Evolutionary conservation across 2,113 vertebrate species (phyloP).

Genomic region (Butorides virescens): DNA sequence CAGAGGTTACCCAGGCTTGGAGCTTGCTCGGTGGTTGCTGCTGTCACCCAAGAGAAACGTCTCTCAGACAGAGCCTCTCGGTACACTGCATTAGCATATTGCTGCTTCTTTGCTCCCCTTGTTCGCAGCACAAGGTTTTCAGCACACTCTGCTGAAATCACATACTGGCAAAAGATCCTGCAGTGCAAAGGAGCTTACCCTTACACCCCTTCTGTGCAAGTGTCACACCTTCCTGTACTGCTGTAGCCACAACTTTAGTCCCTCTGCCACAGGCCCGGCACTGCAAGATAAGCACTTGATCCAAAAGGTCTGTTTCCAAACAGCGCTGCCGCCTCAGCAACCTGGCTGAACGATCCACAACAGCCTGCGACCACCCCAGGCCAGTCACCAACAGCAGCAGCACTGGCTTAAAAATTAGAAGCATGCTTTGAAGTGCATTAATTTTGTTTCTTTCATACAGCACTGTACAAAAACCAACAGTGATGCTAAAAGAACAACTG

Average conservation of each 20-base stretch:
- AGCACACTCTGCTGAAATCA: not conserved
- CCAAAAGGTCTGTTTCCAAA: not conserved
- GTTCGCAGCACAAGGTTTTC: not conserved
- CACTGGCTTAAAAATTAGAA: not conserved
- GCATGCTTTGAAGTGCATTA: not conserved
- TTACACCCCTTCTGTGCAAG: accelerated
- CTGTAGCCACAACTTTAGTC: not conserved
- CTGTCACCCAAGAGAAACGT: not conserved
- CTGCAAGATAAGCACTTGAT: not conserved
- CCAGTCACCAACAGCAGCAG: not conserved
- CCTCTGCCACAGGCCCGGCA: not conserved
- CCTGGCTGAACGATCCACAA: not conserved
- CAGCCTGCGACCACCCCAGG: not conserved
- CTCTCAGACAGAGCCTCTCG: not conserved
- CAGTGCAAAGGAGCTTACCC: not conserved
- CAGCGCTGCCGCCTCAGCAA: not conserved
- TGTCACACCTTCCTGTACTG: accelerated
- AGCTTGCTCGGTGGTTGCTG: not conserved
- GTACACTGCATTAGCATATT: not conserved
- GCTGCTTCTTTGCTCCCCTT: not conserved
- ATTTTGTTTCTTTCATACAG: not conserved
- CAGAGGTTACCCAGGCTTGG: not conserved
- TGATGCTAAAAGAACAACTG: not conserved
- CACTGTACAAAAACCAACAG: not conserved
- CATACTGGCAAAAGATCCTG: not conserved